Conservation (phyloP, 2,797 vertebrate genomes). For the Pangasius mekongensis region DNA sequence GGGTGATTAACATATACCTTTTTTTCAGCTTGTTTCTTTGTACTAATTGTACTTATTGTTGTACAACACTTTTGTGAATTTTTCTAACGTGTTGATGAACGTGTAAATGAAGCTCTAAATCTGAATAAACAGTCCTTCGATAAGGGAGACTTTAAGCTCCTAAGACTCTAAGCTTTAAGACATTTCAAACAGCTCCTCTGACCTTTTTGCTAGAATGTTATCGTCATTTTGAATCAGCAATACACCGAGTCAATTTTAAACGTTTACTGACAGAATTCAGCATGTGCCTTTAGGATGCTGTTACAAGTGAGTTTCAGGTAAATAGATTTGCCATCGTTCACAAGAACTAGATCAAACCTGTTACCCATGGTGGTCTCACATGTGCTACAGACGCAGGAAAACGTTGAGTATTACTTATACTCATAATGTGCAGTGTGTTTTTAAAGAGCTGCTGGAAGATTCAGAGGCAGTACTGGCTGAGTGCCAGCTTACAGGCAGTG, state of each 20-base stretch:
- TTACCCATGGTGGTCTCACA: not conserved
- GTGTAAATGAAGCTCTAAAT: not conserved
- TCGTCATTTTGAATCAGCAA: not conserved
- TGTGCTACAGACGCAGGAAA: not conserved
- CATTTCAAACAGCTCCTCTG: not conserved
- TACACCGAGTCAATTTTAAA: not conserved
- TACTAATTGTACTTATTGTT: not conserved
- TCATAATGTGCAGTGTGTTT: not conserved
- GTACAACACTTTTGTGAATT: not conserved
- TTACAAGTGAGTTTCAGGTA: not conserved
- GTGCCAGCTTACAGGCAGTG: not conserved
- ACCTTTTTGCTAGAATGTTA: not conserved
- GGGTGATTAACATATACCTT: too few species aligned
- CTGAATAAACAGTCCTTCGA: not conserved
- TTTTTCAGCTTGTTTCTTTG: not conserved
- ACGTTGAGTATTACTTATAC: not conserved
- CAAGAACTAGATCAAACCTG: not conserved
- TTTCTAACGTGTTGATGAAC: not conserved
- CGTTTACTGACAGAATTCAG: not conserved
- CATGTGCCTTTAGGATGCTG: not conserved
- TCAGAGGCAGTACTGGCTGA: not conserved
- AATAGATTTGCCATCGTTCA: not conserved
- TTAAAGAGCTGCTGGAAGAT: not conserved
- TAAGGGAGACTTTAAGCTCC: not conserved
- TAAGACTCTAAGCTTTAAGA: not conserved